Conservation (phyloP, 2,888 invertebrate species). For the Hypolimnas misippus region DNA sequence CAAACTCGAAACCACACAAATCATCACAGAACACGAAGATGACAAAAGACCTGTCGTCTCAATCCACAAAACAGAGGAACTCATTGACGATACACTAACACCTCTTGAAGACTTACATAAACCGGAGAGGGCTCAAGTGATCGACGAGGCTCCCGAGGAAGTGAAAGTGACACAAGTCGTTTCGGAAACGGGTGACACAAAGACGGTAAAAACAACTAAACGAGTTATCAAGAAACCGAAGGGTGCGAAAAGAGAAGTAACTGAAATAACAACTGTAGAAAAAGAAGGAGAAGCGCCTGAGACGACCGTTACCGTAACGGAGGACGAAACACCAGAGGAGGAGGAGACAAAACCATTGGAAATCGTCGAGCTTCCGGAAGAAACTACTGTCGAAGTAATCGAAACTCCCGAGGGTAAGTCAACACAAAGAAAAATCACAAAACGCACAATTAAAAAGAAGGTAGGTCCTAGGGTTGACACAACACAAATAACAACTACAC, state of each 20-base stretch:
- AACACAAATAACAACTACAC: conserved; percentile 42
- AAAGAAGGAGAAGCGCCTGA: conserved; percentile 47
- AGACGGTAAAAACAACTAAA: conserved; percentile 22
- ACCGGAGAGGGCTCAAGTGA: neutral
- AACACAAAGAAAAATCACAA: conserved; percentile 43
- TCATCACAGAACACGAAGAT: neutral
- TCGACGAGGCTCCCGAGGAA: neutral
- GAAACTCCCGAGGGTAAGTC: conserved; percentile 49
- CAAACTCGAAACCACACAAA: conserved; percentile 53
- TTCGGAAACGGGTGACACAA: neutral
- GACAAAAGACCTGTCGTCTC: conserved; percentile 30
- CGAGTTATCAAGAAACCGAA: conserved; percentile 49
- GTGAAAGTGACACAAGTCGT: neutral
- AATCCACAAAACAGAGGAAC: conserved; percentile 52
- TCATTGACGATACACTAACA: conserved; percentile 7
- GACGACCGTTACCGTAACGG: conserved; percentile 39
- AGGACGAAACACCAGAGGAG: conserved; percentile 32
- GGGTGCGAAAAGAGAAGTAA: conserved; percentile 42
- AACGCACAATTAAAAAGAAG: conserved; percentile 45
- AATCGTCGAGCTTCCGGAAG: conserved; percentile 34
- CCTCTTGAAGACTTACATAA: neutral
- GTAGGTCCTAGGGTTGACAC: conserved; percentile 49
- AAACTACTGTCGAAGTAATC: conserved; percentile 54
- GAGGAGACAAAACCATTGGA: conserved; percentile 47
- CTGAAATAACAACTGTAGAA: conserved; percentile 46